Evolutionary conservation across 2,113 vertebrate genomes (phyloP).

Genomic region (Uria lomvia): DNA sequence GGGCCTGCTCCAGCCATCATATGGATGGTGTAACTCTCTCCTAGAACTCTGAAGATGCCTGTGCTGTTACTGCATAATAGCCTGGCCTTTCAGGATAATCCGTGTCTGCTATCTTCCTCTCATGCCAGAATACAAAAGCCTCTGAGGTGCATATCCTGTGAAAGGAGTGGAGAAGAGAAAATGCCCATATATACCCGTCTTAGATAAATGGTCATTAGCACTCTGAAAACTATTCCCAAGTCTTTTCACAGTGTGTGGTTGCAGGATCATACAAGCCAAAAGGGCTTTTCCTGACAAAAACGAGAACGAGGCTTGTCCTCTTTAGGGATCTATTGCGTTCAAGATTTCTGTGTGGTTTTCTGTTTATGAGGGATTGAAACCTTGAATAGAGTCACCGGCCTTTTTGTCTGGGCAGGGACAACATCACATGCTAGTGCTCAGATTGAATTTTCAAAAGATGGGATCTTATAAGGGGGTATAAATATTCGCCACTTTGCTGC

Average conservation of each 20-base stretch:
- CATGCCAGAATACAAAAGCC: not conserved
- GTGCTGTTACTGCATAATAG: not conserved
- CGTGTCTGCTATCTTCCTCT: not conserved
- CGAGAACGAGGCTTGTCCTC: not conserved
- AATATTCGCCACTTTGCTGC: not conserved
- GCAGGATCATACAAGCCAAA: not conserved
- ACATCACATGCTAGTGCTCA: not conserved
- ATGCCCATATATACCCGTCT: not conserved
- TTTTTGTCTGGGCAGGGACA: not conserved
- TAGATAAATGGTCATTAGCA: not conserved
- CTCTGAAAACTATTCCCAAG: not conserved
- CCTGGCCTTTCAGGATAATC: not conserved
- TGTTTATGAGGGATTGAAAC: not conserved
- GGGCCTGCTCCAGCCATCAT: not conserved
- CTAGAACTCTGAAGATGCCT: not conserved
- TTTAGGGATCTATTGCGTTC: not conserved
- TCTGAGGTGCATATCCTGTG: not conserved
- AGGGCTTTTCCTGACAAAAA: not conserved
- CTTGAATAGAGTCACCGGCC: not conserved
- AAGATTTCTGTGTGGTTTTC: not conserved
- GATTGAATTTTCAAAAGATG: not conserved
- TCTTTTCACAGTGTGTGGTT: not conserved
- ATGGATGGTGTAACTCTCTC: not conserved
- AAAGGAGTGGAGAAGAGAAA: not conserved
- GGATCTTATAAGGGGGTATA: not conserved